A percentile compares a stretch with the other conserved stretches of the same genome.
Conservation (phyloP, 2,113 vertebrate species). For the Centropus bengalensis region DNA sequence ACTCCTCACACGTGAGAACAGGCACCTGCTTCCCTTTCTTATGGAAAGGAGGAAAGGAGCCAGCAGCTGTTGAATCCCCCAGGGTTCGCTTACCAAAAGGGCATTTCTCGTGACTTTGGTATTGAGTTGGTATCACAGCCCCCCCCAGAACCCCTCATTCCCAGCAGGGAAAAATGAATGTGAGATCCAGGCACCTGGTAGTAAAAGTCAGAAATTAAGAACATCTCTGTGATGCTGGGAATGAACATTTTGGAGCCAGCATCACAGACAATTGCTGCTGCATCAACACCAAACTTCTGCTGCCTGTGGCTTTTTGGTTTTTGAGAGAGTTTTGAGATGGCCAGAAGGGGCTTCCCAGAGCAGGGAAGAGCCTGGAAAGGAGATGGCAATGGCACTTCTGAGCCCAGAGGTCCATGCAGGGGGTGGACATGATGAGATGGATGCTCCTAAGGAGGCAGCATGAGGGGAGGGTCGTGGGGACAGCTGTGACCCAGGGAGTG, state of each 20-base stretch:
- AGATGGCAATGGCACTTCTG: too few relatives aligned
- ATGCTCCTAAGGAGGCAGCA: neutral
- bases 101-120: neutral
- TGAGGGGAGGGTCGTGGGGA: neutral
- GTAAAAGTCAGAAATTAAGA: neutral
- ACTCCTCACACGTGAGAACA: neutral
- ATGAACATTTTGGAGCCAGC: neutral
- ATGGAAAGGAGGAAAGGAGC: neutral
- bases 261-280: neutral
- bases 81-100: neutral
- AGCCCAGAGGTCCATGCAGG: neutral
- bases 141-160: neutral
- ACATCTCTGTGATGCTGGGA: neutral
- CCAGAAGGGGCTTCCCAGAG: fast-evolving
- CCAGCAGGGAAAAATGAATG: neutral
- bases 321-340: neutral
- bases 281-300: neutral
- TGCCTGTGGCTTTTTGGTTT: too few relatives aligned
- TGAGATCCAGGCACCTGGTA: neutral
- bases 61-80: neutral
- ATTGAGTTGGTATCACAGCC: neutral
- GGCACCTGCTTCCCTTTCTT: neutral
- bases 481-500: too few relatives aligned
- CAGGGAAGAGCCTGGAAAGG: neutral
- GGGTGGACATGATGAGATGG: neutral